Conservation (phyloP, 53 echinoderm and acorn worm genomes). For the Mesocentrotus franciscanus region DNA sequence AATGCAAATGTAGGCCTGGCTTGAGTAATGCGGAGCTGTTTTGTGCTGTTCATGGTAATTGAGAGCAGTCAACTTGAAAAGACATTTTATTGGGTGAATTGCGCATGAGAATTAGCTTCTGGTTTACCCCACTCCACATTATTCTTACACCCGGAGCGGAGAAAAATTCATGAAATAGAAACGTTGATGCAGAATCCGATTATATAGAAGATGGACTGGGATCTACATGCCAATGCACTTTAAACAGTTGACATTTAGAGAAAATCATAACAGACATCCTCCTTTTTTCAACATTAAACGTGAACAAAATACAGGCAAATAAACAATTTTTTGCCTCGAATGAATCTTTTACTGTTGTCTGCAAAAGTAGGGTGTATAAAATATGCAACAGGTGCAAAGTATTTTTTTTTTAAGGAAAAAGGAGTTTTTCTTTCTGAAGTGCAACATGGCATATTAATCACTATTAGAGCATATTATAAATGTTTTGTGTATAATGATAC, state of each 20-base stretch:
- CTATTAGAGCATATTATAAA: no score
- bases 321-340: background rate
- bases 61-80: slow-evolving; percentile 33
- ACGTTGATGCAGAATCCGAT: background rate
- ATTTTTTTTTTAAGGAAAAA: no score
- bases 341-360: background rate
- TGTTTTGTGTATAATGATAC: no score
- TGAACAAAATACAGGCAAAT: background rate
- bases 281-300: background rate
- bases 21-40: slow-evolving; percentile 14
- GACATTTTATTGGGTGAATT: slow-evolving; percentile 41
- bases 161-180: background rate
- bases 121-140: background rate
- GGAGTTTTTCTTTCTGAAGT: no score
- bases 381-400: no score
- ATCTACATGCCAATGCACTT: slow-evolving; percentile 16
- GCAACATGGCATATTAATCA: no score
- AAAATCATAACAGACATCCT: background rate
- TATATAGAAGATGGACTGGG: background rate
- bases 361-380: no score
- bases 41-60: slow-evolving; percentile 6
- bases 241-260: background rate
- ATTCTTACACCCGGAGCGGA: background rate
- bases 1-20: slow-evolving; percentile 46
- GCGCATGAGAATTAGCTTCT: slow-evolving; percentile 32